These are phyloP conservation scores for Montipora efflorescens DNA, from an alignment of 64 coral and sea anemone species.

Conservation along the genomic window DNA sequence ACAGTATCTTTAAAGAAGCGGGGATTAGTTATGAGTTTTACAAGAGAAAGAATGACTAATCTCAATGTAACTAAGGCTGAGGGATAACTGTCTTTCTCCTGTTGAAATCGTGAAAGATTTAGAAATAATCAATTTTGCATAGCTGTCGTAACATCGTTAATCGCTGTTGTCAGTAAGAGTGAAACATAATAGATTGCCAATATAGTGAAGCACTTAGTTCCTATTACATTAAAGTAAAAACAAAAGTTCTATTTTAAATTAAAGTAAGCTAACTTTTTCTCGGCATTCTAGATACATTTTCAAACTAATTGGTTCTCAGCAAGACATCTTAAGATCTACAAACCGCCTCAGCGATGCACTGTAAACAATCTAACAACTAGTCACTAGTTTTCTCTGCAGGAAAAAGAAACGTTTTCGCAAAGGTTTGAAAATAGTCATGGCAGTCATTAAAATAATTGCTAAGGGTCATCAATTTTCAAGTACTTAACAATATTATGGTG, in stretches of 20 bases:
- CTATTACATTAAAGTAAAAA: constrained; percentile 42
- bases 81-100: constrained; percentile 12
- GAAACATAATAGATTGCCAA: constrained; percentile 46
- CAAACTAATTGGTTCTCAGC: constrained; percentile 29
- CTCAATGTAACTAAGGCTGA: too few relatives aligned
- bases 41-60: too few relatives aligned
- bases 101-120: neutral
- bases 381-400: neutral
- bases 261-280: constrained; percentile 4
- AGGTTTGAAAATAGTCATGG: neutral
- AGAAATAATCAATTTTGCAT: constrained; percentile 49
- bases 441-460: constrained; percentile 16
- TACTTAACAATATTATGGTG: constrained; percentile 5
- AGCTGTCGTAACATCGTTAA: constrained; percentile 26
- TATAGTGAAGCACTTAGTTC: constrained; percentile 39
- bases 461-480: constrained; percentile 29
- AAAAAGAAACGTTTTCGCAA: neutral
- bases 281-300: constrained; percentile 36
- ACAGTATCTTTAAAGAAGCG: neutral
- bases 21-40: too few relatives aligned
- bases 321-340: constrained; percentile 21
- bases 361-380: neutral
- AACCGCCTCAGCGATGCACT: constrained; percentile 11
- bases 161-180: constrained; percentile 19
- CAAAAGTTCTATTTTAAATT: constrained; percentile 6